Conservation (phyloP, 2,113 vertebrate genomes). For the Pseudopipra pipra region DNA sequence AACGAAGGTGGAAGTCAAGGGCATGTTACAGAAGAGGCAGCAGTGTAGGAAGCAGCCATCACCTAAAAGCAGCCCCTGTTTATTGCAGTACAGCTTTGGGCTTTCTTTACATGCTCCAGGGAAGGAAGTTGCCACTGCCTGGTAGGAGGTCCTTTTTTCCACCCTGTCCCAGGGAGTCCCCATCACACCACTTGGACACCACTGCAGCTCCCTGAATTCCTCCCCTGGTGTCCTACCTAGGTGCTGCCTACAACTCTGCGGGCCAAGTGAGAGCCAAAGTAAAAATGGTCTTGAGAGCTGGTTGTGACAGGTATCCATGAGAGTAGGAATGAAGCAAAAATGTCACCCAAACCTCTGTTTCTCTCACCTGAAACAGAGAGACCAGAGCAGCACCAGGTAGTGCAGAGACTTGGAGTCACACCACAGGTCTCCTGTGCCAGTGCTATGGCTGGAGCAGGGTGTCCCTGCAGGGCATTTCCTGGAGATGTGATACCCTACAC, state of each 20-base stretch:
- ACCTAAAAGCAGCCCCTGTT: rapidly evolving
- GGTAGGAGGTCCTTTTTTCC: neutral
- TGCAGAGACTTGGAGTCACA: neutral
- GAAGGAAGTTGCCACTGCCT: neutral
- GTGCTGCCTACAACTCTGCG: neutral
- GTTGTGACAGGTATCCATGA: neutral
- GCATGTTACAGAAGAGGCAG: neutral
- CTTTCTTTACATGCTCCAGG: neutral
- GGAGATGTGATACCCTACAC: neutral
- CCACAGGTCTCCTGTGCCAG: rapidly evolving
- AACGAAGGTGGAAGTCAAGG: neutral
- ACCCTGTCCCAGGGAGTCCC: neutral
- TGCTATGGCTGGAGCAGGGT: neutral
- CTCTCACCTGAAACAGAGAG: neutral
- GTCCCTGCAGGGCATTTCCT: neutral
- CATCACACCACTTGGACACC: rapidly evolving
- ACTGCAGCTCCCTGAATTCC: neutral
- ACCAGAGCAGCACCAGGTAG: neutral
- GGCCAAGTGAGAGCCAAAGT: neutral
- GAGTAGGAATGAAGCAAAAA: neutral
- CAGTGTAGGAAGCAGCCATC: rapidly evolving
- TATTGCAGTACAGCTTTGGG: neutral
- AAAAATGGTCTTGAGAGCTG: rapidly evolving
- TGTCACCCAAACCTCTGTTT: neutral
- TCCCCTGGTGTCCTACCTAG: neutral